These are phyloP conservation scores for Lepetodrilus schrolli DNA, from an alignment of 2,888 invertebrate genomes.

Conservation along the genomic window DNA sequence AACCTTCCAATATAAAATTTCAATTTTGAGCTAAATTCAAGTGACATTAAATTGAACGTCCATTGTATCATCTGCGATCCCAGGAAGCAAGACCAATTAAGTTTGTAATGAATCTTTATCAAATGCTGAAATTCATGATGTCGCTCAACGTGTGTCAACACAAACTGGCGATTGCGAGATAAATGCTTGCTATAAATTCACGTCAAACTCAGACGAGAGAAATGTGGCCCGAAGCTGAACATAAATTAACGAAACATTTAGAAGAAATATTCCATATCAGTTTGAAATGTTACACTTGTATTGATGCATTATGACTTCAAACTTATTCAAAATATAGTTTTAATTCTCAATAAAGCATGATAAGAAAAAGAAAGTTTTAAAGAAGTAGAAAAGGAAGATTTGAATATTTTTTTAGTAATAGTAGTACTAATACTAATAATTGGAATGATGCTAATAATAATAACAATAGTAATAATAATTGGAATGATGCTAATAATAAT, in stretches of 20 bases:
- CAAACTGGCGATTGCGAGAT: not conserved
- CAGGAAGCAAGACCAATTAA: slow-evolving; percentile 9
- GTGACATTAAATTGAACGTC: slow-evolving; percentile 18
- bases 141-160: not conserved
- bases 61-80: not conserved
- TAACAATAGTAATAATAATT: too few species aligned
- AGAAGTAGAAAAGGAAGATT: not conserved
- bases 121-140: slow-evolving; percentile 11
- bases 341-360: too few species aligned
- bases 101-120: slow-evolving; percentile 23
- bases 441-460: too few species aligned
- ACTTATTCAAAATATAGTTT: too few species aligned
- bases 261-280: too few species aligned
- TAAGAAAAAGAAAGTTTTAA: not conserved
- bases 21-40: slow-evolving; percentile 19
- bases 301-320: not conserved
- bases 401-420: not conserved
- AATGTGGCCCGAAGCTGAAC: not conserved
- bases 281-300: too few species aligned
- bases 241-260: too few species aligned
- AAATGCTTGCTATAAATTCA: slow-evolving; percentile 14
- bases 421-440: too few species aligned
- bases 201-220: not conserved
- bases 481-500: too few species aligned
- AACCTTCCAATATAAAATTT: slow-evolving; percentile 22